Evolutionary conservation across 2,113 vertebrate species (phyloP).

Genomic region (Pelecanoides urinatrix): DNA sequence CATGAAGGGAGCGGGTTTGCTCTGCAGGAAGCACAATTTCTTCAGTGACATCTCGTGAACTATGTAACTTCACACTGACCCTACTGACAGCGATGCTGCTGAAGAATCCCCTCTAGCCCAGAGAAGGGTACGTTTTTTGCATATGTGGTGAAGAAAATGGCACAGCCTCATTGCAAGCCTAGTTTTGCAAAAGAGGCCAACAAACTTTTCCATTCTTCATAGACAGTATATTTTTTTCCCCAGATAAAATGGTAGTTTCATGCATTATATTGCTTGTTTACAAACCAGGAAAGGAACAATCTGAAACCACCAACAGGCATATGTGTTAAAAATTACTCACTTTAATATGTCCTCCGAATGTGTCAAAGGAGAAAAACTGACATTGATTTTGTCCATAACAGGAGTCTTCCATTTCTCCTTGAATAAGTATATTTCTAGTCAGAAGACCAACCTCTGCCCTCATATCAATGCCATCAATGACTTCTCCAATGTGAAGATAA

Average conservation of each 20-base stretch:
- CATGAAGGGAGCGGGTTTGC: not conserved
- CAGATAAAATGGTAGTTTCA: not conserved
- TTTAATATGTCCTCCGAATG: conserved; percentile 53
- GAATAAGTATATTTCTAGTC: conserved; percentile 37
- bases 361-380: conserved; percentile 51
- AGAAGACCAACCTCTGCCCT: conserved; percentile 49
- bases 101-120: not conserved
- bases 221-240: not conserved
- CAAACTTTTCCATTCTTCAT: not conserved
- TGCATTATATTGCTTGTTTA: not conserved
- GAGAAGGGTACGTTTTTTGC: not conserved
- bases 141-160: fast-evolving
- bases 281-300: not conserved
- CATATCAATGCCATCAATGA: conserved; percentile 40
- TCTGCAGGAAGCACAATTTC: not conserved
- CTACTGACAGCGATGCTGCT: fast-evolving
- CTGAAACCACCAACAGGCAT: not conserved
- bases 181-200: not conserved
- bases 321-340: conserved; percentile 47
- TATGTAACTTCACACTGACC: not conserved
- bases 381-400: conserved; percentile 38
- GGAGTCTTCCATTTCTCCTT: conserved; percentile 58
- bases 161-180: not conserved
- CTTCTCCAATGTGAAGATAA: conserved; percentile 45
- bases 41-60: not conserved